Base-by-base conservation (phyloP, 2,113 vertebrate genomes). In the Microcebus lehilahytsara region DNA sequence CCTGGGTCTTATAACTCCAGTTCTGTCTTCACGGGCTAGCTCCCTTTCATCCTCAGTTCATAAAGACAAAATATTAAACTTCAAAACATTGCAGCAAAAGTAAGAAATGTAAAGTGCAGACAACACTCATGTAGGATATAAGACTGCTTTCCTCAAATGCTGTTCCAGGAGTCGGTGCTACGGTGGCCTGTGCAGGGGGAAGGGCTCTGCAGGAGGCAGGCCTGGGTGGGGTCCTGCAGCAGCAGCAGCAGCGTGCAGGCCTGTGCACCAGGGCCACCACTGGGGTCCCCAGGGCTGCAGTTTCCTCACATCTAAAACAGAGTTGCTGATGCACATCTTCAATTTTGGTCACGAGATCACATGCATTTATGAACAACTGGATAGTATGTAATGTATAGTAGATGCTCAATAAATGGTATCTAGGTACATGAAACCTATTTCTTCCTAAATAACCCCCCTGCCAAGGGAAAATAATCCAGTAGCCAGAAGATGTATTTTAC, bases 171-270 rank as follows among this genome's bases (percentile, higher is more conserved):
- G 2, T 8, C 1, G 11, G 37, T 32, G 9, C 22, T 30, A 1
- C 0, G 0, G 0, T 34, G 9, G 14, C 32, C 16, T 9, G 22
- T 0, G 0, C 4, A 3, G 0, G 37, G 1, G 25, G 67, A 42
- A 13, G 14, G 42, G 16, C 1, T 27, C 7, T 4, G 0, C 8
- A 0, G 14, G 37, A 22, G 9, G 30, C 1, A 17, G 37, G 4
- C 1, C 40, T 6, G 58, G 30, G 12, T 3, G 14, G 10, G 0
- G 37, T 64, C 2, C 9, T 72, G n/a, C n/a, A n/a, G n/a, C n/a
- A n/a, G 32, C 9, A 13, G 2, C 3, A 0, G 53, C 51, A 53
- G 53, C 53, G 5, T 4, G 6, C 7, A 5, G 67, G 23, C 27
- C n/a, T 20, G n/a, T 23, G 2, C 20, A 6, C n/a, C 42, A 2